Conservation (phyloP, 53 echinoderm and acorn worm genomes). For the Holothuria leucospilota region DNA sequence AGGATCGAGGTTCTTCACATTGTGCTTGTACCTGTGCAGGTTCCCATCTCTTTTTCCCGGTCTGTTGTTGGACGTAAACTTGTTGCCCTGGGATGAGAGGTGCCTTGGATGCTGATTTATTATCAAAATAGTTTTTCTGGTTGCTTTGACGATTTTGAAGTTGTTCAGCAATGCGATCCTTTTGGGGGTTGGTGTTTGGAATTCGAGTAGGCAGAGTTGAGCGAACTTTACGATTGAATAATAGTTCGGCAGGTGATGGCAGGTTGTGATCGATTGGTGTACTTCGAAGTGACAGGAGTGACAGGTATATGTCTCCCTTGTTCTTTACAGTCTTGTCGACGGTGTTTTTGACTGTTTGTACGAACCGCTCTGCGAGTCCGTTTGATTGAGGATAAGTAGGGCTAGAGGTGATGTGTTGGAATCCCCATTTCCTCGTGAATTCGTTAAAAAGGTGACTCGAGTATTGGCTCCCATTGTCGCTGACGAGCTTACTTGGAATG, state of each 20-base stretch:
- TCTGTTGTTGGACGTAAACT: no score
- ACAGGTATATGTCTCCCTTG: no score
- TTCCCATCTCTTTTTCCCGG: neutral
- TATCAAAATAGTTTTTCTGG: neutral
- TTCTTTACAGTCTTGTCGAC: neutral
- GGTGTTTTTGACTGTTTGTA: constrained; percentile 7
- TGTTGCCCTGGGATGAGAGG: no score
- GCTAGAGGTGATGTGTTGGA: constrained; percentile 56
- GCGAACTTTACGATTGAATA: neutral
- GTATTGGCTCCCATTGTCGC: constrained; percentile 61
- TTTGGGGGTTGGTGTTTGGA: no score
- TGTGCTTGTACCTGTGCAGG: neutral
- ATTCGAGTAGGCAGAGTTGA: no score
- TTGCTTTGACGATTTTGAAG: no score
- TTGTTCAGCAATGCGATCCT: no score
- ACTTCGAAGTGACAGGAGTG: neutral
- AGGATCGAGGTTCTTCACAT: no score
- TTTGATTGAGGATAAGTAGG: constrained; percentile 23
- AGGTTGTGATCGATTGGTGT: constrained; percentile 8
- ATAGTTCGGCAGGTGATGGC: constrained; percentile 1
- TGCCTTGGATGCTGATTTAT: no score
- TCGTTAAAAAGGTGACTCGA: constrained; percentile 13
- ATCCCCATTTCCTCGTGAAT: constrained; percentile 43
- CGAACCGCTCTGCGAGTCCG: constrained; percentile 16
- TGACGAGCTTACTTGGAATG: constrained; percentile 21